These are phyloP conservation scores for Caerostris darwini DNA, from an alignment of 1,140 invertebrate species.

Conservation along the genomic window DNA sequence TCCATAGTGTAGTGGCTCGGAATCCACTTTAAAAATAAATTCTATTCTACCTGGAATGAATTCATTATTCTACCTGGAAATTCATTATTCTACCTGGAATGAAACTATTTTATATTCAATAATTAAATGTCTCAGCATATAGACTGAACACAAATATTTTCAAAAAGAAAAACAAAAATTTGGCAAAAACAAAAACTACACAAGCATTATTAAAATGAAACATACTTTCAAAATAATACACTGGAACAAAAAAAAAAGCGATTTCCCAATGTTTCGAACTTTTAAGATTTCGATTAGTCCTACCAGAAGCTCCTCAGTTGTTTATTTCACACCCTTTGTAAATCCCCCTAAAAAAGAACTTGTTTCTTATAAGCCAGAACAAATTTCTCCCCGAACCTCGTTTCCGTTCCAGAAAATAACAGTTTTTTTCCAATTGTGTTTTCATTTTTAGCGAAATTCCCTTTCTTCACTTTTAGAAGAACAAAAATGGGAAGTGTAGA, in stretches of 20 bases:
- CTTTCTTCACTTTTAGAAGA: neutral
- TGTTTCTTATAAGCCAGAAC: neutral
- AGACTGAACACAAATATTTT: no score
- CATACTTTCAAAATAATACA: neutral
- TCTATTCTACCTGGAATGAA: neutral
- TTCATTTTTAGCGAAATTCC: neutral
- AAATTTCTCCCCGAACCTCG: neutral
- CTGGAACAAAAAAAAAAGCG: neutral
- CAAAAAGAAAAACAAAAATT: no score
- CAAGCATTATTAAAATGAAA: no score
- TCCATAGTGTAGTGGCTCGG: no score
- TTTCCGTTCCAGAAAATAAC: conserved; percentile 16
- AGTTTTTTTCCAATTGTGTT: neutral
- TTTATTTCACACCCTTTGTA: neutral
- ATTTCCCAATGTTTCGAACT: neutral
- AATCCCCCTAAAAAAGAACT: neutral
- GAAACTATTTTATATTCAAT: neutral
- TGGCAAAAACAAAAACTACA: no score
- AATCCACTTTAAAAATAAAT: neutral
- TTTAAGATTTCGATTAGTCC: neutral
- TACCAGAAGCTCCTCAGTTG: neutral
- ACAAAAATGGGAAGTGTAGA: neutral
- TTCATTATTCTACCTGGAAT: neutral
- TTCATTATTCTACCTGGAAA: neutral
- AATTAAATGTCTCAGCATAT: neutral